phyloP scores from a whole-genome alignment of 2,797 vertebrate species.

The Lateolabrax maculatus region DNA sequence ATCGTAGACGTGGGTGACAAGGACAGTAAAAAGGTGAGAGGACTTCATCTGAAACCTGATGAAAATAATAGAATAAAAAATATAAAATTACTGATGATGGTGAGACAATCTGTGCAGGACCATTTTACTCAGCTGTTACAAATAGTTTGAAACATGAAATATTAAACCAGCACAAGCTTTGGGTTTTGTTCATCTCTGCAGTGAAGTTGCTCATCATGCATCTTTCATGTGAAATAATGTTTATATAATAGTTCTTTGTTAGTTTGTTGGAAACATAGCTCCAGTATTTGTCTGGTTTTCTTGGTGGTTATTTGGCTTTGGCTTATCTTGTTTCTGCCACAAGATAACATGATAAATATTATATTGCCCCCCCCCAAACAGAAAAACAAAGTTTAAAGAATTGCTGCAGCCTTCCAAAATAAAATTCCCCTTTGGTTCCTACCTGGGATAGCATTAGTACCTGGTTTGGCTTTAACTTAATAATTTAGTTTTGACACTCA shows the following conservation, averaged over 20 bases:
- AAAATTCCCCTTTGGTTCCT: neutral
- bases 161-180: neutral
- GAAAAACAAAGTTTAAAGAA: neutral
- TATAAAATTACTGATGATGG: no score
- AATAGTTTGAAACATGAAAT: neutral
- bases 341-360: neutral
- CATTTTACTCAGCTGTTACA: neutral
- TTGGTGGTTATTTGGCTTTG: neutral
- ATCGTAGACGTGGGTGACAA: no score
- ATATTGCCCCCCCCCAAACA: no score
- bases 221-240: neutral
- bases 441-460: no score
- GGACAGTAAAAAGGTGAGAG: neutral
- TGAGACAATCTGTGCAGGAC: neutral
- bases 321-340: neutral
- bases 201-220: neutral
- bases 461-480: neutral
- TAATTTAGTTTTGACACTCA: neutral
- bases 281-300: neutral
- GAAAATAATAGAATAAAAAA: no score
- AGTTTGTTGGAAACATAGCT: neutral
- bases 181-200: neutral
- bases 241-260: neutral
- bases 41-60: neutral
- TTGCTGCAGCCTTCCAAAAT: neutral